phyloP scores from a whole-genome alignment of 2,113 vertebrate genomes.

The Oostethus manadensis region DNA sequence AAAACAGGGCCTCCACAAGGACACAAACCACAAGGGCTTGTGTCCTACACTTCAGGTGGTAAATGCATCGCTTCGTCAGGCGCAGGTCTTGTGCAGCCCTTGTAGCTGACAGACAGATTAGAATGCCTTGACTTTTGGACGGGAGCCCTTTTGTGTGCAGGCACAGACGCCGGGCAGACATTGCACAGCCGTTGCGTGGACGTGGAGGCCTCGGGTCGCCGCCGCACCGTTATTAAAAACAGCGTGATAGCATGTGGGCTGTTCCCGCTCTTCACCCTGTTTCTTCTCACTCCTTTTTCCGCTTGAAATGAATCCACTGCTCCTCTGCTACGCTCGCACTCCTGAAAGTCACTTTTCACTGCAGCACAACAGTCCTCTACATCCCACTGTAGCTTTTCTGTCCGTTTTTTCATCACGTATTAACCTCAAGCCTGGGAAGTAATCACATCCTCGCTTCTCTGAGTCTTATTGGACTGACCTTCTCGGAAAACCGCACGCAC shows the following conservation, averaged over 20 bases:
- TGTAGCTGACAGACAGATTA: conserved; percentile 61
- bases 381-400: conserved; percentile 6
- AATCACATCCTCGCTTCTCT: conserved; percentile 21
- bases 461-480: conserved; percentile 27
- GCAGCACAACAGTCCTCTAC: conserved; percentile 2
- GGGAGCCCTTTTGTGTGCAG: conserved; percentile 49
- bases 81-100: conserved; percentile 43
- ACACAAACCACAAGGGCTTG: no score
- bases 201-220: conserved; percentile 65
- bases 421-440: conserved; percentile 1
- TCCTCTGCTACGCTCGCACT: conserved; percentile 46
- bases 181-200: conserved; percentile 75
- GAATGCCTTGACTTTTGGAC: conserved; percentile 60
- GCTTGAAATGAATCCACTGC: conserved; percentile 42
- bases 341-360: conserved; percentile 16
- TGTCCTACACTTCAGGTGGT: background rate
- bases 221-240: conserved; percentile 71
- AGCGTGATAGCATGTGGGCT: conserved; percentile 73
- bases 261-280: conserved; percentile 56
- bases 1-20: no score
- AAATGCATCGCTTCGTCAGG: conserved; percentile 11
- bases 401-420: conserved; percentile 2
- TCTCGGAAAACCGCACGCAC: conserved; percentile 1
- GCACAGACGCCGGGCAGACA: conserved; percentile 72
- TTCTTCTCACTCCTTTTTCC: conserved; percentile 59